Base-by-base conservation (phyloP, 2,113 vertebrate genomes). In the Nycticebus coucang region DNA sequence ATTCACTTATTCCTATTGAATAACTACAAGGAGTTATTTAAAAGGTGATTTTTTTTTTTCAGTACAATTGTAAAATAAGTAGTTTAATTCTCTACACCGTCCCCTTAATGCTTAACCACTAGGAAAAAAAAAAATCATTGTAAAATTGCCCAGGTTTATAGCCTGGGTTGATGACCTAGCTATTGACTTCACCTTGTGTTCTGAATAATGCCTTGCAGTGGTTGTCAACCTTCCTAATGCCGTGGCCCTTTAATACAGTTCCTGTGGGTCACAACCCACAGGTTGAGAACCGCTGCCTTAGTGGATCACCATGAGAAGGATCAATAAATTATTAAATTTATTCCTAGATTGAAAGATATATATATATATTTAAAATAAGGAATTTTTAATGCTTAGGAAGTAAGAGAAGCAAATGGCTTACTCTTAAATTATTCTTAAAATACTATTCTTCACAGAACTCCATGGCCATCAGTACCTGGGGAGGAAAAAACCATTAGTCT, bases 351-450 rank as follows among this genome's bases (percentile, higher is more conserved):
- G 41, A 94, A 88, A 92, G 45, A 69, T 11, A 89, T 69, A 35
- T 69, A 30, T 13, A n/a, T 75, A 4, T 53, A 35, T 57, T 33
- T 87, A 3, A 45, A 55, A 86, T 50, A 66, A 94, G 66, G 28
- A 37, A 75, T 60, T 81, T 95, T 84, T 94, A 95, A 62, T 59
- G 8, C 9, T 53, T 94, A 74, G 13, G 55, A 86, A 84, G n/a
- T 81, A 78, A 96, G 82, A 50, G 28, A 94, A 91, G 19, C 59
- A 69, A 83, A 19, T 74, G 5, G 26, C 71, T 92, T 89, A 78
- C 45, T 89, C 62, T 37, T 88, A 64, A 64, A 26, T 64, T 64
- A 64, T 64, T 64, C 66, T 68, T 93, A 89, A 74, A 81, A 59
- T 33, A 18, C 17, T 91, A 41, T 37, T n/a, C 37, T 75, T 75